Conservation (phyloP, 2,797 vertebrate species). For the Poecile montanus region DNA sequence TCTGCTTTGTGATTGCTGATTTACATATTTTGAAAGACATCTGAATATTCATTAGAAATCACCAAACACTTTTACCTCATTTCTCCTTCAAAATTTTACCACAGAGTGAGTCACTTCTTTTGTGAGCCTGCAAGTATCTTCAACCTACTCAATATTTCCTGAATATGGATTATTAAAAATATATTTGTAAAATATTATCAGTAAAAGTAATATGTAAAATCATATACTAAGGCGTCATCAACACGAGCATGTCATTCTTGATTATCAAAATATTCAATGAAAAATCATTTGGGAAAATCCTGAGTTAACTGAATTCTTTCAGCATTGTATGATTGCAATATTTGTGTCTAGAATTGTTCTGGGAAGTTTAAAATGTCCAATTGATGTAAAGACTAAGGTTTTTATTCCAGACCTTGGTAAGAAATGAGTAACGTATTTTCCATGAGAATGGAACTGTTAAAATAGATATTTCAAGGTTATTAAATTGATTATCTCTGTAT, state of each 20-base stretch:
- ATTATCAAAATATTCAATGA: background rate
- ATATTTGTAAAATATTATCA: background rate
- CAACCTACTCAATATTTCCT: background rate
- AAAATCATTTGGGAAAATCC: background rate
- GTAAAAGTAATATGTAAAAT: background rate
- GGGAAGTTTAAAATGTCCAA: background rate
- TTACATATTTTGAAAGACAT: background rate
- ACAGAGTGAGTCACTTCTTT: background rate
- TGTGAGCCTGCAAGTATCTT: background rate
- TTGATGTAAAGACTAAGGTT: background rate
- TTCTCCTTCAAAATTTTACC: background rate
- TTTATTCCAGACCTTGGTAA: background rate
- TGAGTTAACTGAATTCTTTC: background rate
- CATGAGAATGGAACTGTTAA: background rate
- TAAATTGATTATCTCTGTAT: background rate
- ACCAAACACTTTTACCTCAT: background rate
- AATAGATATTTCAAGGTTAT: background rate
- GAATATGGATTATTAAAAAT: background rate
- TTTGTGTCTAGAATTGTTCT: background rate
- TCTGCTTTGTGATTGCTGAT: background rate
- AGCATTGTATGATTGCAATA: background rate
- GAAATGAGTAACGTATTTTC: background rate
- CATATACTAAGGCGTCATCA: fast-evolving
- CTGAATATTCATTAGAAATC: background rate
- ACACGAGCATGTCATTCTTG: background rate